Conservation (phyloP, 2,113 vertebrate genomes). For the Phrynosoma blainvillii region DNA sequence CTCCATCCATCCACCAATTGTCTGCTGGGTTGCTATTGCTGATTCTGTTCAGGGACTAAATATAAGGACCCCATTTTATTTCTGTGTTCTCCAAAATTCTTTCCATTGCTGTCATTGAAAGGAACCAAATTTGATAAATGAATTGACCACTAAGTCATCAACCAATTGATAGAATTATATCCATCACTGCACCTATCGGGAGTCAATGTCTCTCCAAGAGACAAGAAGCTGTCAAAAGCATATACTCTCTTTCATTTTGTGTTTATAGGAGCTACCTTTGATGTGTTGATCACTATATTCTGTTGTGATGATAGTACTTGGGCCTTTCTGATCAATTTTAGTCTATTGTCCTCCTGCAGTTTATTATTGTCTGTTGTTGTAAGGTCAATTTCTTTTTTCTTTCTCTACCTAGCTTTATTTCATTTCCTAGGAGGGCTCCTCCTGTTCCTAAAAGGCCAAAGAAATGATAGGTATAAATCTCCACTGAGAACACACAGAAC, state of each 20-base stretch:
- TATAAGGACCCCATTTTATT: neutral
- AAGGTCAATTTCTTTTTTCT: neutral
- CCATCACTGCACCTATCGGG: neutral
- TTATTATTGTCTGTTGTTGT: neutral
- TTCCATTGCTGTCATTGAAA: neutral
- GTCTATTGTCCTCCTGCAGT: neutral
- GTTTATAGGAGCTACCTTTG: neutral
- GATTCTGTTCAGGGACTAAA: neutral
- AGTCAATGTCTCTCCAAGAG: neutral
- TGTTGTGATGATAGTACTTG: slow-evolving; percentile 9
- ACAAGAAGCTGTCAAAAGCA: slow-evolving; percentile 4
- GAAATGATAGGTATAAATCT: slow-evolving; percentile 35
- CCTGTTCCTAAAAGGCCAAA: neutral
- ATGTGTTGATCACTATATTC: slow-evolving; percentile 10
- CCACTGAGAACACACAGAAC: slow-evolving; percentile 16
- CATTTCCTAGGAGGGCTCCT: slow-evolving; percentile 22
- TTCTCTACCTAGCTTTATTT: neutral
- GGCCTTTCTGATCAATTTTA: slow-evolving; percentile 18
- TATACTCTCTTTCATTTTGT: neutral
- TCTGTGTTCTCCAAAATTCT: neutral
- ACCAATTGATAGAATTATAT: neutral
- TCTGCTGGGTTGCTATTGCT: neutral
- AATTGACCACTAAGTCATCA: neutral
- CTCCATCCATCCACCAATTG: neutral
- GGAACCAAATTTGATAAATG: neutral